These are phyloP conservation scores for Watsonalla binaria DNA, from an alignment of 2,888 invertebrate genomes.

Conservation along the genomic window DNA sequence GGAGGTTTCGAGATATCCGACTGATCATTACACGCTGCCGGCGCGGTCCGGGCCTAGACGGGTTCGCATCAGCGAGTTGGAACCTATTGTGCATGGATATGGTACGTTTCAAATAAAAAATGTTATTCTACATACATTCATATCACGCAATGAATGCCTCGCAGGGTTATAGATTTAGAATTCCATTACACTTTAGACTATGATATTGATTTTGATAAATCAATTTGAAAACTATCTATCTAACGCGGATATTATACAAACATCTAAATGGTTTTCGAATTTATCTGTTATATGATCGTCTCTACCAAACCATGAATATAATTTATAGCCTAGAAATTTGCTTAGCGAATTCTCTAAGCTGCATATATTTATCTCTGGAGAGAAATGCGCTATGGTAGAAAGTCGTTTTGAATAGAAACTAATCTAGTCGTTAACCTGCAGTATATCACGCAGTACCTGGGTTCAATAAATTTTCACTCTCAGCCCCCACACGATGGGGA, in stretches of 20 bases:
- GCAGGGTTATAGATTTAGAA: no score
- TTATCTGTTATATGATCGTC: background rate
- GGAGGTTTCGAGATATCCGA: constrained; percentile 28
- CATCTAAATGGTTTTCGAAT: no score
- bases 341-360: constrained; percentile 24
- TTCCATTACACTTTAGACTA: no score
- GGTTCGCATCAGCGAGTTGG: constrained; percentile 64
- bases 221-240: no score
- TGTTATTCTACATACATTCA: background rate
- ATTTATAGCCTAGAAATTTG: constrained; percentile 12
- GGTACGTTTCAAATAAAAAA: constrained; percentile 46
- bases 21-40: constrained; percentile 57
- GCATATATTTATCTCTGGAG: constrained; percentile 38
- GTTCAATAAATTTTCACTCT: constrained; percentile 50
- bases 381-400: constrained; percentile 59
- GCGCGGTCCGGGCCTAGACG: constrained; percentile 52
- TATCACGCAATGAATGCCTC: background rate
- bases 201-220: no score
- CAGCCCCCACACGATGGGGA: constrained; percentile 32
- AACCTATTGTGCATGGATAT: constrained; percentile 64
- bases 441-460: constrained; percentile 47
- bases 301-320: constrained; percentile 2
- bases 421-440: constrained; percentile 56
- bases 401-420: constrained; percentile 67
- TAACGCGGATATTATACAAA: no score